Percentiles rank a stretch among this genome's conserved stretches.
phyloP scores from a whole-genome alignment of 1,140 invertebrate species.

The Drosophila nigrodunni region DNA sequence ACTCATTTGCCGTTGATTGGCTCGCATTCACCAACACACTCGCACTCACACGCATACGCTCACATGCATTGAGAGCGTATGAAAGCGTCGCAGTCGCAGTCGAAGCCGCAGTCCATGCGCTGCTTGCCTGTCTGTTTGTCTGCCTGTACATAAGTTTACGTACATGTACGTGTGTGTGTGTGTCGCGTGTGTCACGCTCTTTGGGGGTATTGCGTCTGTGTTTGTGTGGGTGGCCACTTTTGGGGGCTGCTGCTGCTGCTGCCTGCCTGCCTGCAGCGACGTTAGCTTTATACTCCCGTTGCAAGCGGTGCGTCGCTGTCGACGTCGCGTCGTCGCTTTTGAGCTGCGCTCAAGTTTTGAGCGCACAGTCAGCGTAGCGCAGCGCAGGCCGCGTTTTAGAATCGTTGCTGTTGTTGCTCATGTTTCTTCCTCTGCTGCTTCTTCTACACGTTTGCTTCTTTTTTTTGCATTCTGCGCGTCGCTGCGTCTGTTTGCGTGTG shows the following conservation, averaged over 20 bases:
- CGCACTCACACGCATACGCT: constrained; percentile 4
- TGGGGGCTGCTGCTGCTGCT: constrained; percentile 18
- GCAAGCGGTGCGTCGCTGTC: constrained; percentile 41
- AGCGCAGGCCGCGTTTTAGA: constrained; percentile 27
- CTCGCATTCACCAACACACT: constrained; percentile 27
- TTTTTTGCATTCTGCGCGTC: constrained; percentile 69
- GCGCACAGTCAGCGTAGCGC: constrained; percentile 17
- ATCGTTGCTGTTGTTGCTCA: constrained; percentile 17
- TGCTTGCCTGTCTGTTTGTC: constrained; percentile 8
- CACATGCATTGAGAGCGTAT: constrained; percentile 27
- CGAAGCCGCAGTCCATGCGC: constrained; percentile 6
- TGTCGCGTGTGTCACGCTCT: constrained; percentile 52
- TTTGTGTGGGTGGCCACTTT: constrained; percentile 51
- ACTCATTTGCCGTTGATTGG: constrained; percentile 59
- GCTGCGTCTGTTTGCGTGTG: constrained; percentile 43
- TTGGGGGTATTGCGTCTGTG: constrained; percentile 33
- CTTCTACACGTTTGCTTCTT: constrained; percentile 22
- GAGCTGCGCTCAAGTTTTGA: constrained; percentile 47
- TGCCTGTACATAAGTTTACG: constrained; percentile 6
- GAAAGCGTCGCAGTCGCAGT: constrained; percentile 28
- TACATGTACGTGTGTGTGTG: constrained; percentile 33
- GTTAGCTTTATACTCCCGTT: constrained; percentile 11
- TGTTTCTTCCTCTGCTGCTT: constrained; percentile 9
- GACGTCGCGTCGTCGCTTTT: not conserved
- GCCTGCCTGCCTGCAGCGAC: constrained; percentile 32